Conservation (phyloP, 2,797 vertebrate species). For the Diceros bicornis region DNA sequence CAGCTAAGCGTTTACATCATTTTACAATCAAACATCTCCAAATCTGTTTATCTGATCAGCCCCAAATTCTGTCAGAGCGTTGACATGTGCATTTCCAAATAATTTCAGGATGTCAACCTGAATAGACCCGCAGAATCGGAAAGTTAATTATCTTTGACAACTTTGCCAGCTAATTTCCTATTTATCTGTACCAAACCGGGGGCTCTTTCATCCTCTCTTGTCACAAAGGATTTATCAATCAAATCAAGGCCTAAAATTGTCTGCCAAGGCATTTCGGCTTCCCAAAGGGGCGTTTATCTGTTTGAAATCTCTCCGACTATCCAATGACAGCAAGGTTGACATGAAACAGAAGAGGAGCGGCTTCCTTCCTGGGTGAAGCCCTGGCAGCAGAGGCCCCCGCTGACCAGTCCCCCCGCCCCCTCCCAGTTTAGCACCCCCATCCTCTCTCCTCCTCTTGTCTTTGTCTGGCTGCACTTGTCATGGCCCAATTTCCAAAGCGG, state of each 20-base stretch:
- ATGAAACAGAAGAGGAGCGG: slow-evolving; percentile 88
- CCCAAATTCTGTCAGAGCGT: slow-evolving; percentile 94
- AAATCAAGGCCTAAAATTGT: slow-evolving; percentile 92
- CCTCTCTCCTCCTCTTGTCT: slow-evolving; percentile 41
- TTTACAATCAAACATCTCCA: slow-evolving; percentile 95
- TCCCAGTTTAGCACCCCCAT: not conserved
- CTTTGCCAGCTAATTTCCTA: slow-evolving; percentile 96
- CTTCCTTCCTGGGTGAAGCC: slow-evolving; percentile 81
- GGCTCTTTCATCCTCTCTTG: slow-evolving; percentile 93
- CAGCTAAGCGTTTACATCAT: slow-evolving; percentile 92
- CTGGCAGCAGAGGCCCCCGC: not conserved
- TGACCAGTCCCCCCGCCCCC: not conserved
- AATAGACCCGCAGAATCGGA: slow-evolving; percentile 94
- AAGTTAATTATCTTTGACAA: slow-evolving; percentile 98
- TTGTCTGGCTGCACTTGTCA: slow-evolving; percentile 87
- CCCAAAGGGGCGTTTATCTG: slow-evolving; percentile 92
- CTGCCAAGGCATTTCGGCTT: slow-evolving; percentile 90
- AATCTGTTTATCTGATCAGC: slow-evolving; percentile 97
- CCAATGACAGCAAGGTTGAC: slow-evolving; percentile 91
- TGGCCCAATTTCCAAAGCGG: slow-evolving; percentile 66
- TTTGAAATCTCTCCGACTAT: slow-evolving; percentile 91
- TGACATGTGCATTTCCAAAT: slow-evolving; percentile 95
- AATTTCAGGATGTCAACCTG: slow-evolving; percentile 96
- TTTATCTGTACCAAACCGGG: slow-evolving; percentile 94
- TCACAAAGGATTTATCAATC: slow-evolving; percentile 95